Evolutionary conservation across 2,888 invertebrate genomes (phyloP).

Genomic region (Nemotelus pantherinus): DNA sequence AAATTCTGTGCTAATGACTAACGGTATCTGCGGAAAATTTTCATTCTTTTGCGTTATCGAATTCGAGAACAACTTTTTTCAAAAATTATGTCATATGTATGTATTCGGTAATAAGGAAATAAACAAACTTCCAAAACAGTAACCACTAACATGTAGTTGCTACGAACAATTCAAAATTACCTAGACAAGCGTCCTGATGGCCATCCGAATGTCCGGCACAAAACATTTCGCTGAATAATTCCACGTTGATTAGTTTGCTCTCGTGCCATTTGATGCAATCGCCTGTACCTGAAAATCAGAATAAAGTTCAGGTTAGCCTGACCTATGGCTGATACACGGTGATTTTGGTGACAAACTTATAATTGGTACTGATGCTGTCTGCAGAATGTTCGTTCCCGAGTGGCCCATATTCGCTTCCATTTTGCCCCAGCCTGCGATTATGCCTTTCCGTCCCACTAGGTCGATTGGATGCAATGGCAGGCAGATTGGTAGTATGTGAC

Average conservation of each 20-base stretch:
- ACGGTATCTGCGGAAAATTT: too few species aligned
- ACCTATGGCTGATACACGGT: not conserved
- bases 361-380: constrained; percentile 84
- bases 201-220: constrained; percentile 87
- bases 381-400: constrained; percentile 81
- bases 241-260: constrained; percentile 81
- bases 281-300: constrained; percentile 68
- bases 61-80: too few species aligned
- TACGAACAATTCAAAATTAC: constrained; percentile 57
- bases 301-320: constrained; percentile 22
- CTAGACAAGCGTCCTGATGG: constrained; percentile 83
- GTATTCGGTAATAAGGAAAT: too few species aligned
- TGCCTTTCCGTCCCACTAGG: constrained; percentile 68
- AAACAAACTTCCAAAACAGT: too few species aligned
- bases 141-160: too few species aligned
- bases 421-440: constrained; percentile 88
- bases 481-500: constrained; percentile 82
- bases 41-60: too few species aligned
- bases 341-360: constrained; percentile 69
- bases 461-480: constrained; percentile 70
- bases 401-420: constrained; percentile 77
- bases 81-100: too few species aligned
- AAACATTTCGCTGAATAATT: constrained; percentile 81
- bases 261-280: constrained; percentile 85
- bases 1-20: too few species aligned